Base-by-base conservation (phyloP, 1,140 invertebrate species). In the Semibalanus balanoides region DNA sequence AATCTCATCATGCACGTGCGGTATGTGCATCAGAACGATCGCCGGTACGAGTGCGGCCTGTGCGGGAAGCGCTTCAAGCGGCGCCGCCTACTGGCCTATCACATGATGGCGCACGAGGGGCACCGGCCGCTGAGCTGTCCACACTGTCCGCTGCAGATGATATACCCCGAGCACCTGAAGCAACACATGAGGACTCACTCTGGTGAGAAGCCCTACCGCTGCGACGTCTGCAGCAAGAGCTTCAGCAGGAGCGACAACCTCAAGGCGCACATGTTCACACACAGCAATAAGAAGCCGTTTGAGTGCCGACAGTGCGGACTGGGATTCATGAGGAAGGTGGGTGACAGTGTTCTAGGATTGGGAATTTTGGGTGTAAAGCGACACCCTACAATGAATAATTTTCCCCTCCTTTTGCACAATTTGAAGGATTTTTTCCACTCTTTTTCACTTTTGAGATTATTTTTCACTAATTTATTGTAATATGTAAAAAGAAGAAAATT, bases 211-310 rank as follows among this genome's bases (percentile, higher is more conserved):
- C 90, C 92, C 0, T 94, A 88, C 79, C 81, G 86, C 1, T 95
- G 93, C 79, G 91, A 93, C 84, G 89, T 90, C n/a, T 95, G 93
- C 82, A 91, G 91, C n/a, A 93, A 93, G 82, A 87, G 89, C 30
- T 94, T 94, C 82, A 92, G 90, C 79, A 91, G 91, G 51, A 86
- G 91, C 72, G 93, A 94, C 83, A 94, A 94, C 82, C 86, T 92
- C 75, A 93, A 94, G 85, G 90, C 91, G 22, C 92, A 94, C 82
- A 86, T 91, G 72, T 93, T 92, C 83, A 89, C 93, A 71, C 92
- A 94, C 82, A 92, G 90, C 77, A 90, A 93, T 79, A 91, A 93
- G 81, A 94, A 94, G 80, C 92, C 92, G 0, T 94, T 93, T 81
- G 91, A 93, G 82, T 94, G 93, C 83, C 82, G 90, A 35, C 88